phyloP scores from a whole-genome alignment of 2,888 invertebrate species.

The Anaspis maculata region DNA sequence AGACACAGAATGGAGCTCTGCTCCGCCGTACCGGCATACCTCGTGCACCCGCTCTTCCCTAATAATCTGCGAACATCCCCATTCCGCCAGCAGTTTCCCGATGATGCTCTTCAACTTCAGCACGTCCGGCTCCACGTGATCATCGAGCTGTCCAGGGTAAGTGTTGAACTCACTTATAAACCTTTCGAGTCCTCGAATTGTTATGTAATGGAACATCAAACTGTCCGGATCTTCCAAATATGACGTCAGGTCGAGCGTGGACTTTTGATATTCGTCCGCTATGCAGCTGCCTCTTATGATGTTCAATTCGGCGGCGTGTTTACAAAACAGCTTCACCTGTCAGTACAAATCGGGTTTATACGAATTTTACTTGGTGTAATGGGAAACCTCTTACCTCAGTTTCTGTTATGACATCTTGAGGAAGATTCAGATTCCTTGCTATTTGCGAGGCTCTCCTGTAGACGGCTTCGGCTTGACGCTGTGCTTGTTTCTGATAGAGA shows the following conservation, averaged over 20 bases:
- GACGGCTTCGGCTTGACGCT: constrained; percentile 71
- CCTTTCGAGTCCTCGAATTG: constrained; percentile 82
- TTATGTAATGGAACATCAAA: constrained; percentile 81
- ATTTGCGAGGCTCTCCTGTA: constrained; percentile 74
- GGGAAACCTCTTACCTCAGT: constrained; percentile 54
- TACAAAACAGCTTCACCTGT: constrained; percentile 76
- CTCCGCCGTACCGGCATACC: constrained; percentile 90
- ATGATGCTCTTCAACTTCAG: constrained; percentile 67
- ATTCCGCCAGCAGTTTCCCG: constrained; percentile 70
- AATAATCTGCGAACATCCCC: constrained; percentile 64
- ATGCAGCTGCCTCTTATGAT: constrained; percentile 73
- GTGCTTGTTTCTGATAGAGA: constrained; percentile 76
- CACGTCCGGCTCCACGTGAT: constrained; percentile 84
- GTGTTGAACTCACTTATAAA: constrained; percentile 83
- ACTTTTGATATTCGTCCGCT: constrained; percentile 67
- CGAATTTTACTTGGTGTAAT: neutral
- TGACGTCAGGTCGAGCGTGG: constrained; percentile 32
- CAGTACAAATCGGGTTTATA: neutral
- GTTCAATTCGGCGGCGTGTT: constrained; percentile 74
- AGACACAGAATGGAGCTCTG: constrained; percentile 90
- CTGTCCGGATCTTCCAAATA: constrained; percentile 72
- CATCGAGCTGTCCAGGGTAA: constrained; percentile 80
- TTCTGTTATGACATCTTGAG: constrained; percentile 67
- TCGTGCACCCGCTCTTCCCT: constrained; percentile 94
- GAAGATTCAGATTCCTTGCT: constrained; percentile 67